Conservation (phyloP, 2,113 vertebrate species). For the Callipepla squamata region DNA sequence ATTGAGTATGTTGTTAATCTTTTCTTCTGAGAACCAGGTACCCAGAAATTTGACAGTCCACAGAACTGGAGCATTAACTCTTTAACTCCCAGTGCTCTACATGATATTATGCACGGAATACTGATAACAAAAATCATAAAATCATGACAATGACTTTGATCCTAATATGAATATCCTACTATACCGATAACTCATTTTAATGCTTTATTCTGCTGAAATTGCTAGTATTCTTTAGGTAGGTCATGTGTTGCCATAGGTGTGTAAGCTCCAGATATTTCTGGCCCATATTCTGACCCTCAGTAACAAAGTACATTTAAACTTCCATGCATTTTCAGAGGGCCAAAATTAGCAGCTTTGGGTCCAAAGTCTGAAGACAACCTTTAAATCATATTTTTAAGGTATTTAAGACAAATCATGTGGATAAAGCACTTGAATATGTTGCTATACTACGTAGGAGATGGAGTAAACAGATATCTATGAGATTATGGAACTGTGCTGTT, state of each 20-base stretch:
- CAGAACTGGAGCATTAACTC: too few relatives aligned
- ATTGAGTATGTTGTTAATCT: too few relatives aligned
- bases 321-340: background rate
- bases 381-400: background rate
- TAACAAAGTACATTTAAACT: background rate
- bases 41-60: too few relatives aligned
- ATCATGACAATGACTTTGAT: background rate
- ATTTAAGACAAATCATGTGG: too few relatives aligned
- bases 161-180: background rate
- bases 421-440: background rate
- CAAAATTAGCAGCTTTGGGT: background rate
- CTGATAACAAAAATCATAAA: too few relatives aligned
- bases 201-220: background rate
- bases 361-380: background rate
- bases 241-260: background rate
- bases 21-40: too few relatives aligned
- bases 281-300: background rate
- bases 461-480: background rate
- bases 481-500: background rate
- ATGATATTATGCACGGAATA: too few relatives aligned
- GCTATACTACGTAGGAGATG: background rate
- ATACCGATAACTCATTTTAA: background rate
- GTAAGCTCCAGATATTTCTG: background rate
- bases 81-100: too few relatives aligned
- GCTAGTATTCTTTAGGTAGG: background rate